Conservation (phyloP, 2,113 vertebrate species). For the Ammospiza caudacuta region DNA sequence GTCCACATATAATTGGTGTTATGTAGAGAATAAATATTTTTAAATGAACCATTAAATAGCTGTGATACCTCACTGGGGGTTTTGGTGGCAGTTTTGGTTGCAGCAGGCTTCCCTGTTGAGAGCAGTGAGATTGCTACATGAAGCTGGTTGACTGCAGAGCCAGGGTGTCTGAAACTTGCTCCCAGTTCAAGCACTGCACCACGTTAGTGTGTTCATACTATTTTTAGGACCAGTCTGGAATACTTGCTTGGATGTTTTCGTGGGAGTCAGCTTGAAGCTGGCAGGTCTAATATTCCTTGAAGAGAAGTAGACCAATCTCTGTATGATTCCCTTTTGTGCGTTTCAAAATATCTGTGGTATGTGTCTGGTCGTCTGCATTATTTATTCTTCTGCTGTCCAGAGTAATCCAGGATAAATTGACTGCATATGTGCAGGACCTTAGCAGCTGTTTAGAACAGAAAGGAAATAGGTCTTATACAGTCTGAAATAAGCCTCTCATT, state of each 20-base stretch:
- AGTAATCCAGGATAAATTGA: background rate
- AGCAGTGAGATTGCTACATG: background rate
- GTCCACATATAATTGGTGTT: background rate
- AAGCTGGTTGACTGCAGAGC: background rate
- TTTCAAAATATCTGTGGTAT: background rate
- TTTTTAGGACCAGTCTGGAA: conserved; percentile 34
- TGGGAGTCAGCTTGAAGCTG: conserved; percentile 4
- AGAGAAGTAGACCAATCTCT: background rate
- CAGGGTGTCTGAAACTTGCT: background rate
- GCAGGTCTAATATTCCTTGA: background rate
- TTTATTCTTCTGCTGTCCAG: background rate
- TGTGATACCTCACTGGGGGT: background rate
- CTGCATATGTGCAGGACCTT: background rate
- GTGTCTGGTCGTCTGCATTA: background rate
- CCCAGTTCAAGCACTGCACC: background rate
- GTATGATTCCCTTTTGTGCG: background rate
- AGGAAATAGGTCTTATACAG: background rate
- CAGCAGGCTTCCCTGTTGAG: background rate
- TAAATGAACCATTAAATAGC: background rate
- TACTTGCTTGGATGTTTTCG: conserved; percentile 3
- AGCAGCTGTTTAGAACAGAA: background rate
- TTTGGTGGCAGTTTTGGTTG: background rate
- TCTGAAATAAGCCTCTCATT: background rate
- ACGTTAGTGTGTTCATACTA: background rate
- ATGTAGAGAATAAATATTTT: background rate